phyloP scores from a whole-genome alignment of 2,797 vertebrate species.

The Melanotaenia maccullochi region DNA sequence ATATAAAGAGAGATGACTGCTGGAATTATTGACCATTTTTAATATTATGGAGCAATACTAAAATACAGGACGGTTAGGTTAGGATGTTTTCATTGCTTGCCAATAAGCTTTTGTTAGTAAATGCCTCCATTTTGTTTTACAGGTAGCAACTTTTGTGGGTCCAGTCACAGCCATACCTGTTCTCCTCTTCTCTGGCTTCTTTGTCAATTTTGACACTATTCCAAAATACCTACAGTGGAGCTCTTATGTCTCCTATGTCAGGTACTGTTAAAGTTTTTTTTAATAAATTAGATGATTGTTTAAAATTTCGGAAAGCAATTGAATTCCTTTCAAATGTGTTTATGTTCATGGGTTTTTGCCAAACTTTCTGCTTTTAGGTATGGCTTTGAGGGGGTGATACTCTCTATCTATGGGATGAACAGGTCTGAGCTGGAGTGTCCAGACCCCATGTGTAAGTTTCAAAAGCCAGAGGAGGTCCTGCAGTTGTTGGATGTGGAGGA shows the following conservation, averaged over 20 bases:
- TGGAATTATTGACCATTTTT: too few species aligned
- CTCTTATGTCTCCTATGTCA: slow-evolving; percentile 97
- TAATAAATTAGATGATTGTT: not conserved
- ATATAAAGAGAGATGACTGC: not conserved
- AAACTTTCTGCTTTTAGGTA: slow-evolving; percentile 82
- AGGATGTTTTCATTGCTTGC: not conserved
- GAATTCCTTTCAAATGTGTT: not conserved
- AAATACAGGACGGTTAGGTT: not conserved
- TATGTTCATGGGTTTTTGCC: not conserved
- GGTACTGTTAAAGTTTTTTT: slow-evolving; percentile 76
- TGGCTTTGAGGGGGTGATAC: slow-evolving; percentile 96
- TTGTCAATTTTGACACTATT: slow-evolving; percentile 99
- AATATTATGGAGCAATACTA: not conserved
- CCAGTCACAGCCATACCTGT: slow-evolving; percentile 96
- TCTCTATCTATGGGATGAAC: slow-evolving; percentile 98
- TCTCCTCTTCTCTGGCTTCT: slow-evolving; percentile 98
- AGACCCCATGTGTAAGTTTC: slow-evolving; percentile 88
- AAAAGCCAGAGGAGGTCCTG: slow-evolving; percentile 91
- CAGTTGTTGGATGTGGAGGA: slow-evolving; percentile 94
- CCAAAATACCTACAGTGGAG: slow-evolving; percentile 98
- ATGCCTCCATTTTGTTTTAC: slow-evolving; percentile 29
- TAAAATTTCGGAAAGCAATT: not conserved
- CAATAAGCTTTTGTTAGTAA: not conserved
- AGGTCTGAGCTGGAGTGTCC: slow-evolving; percentile 92
- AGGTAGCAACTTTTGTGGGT: slow-evolving; percentile 98